Evolutionary conservation across 2,888 invertebrate species (phyloP).

Genomic region (Sphaeridia pumilis): DNA sequence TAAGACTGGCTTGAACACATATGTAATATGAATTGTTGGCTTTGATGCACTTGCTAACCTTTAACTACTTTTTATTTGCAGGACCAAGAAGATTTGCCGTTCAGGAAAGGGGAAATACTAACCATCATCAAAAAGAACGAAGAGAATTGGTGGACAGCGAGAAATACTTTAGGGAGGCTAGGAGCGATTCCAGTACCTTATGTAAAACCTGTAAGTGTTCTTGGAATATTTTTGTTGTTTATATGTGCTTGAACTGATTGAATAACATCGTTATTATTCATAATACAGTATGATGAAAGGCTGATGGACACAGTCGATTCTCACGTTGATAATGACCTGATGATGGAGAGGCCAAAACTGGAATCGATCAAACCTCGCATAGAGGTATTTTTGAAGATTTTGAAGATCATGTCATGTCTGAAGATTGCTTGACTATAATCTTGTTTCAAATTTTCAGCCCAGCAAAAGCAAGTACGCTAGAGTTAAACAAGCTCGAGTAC

Average conservation of each 20-base stretch:
- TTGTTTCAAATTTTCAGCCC: constrained; percentile 50
- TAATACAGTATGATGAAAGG: constrained; percentile 43
- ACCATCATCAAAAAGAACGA: constrained; percentile 89
- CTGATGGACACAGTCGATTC: constrained; percentile 16
- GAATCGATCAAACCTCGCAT: not conserved
- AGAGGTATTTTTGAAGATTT: too few relatives aligned
- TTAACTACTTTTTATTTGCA: constrained; percentile 41
- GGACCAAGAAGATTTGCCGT: constrained; percentile 92
- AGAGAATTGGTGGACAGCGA: constrained; percentile 98
- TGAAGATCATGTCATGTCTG: too few relatives aligned
- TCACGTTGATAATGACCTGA: not conserved
- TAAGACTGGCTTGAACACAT: too few relatives aligned
- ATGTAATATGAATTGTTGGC: too few relatives aligned
- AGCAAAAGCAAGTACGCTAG: constrained; percentile 83
- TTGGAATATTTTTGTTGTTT: too few relatives aligned
- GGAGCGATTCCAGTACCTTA: constrained; percentile 96
- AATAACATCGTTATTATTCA: too few relatives aligned
- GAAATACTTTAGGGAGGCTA: constrained; percentile 69
- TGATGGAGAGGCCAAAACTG: not conserved
- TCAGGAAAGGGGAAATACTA: constrained; percentile 83
- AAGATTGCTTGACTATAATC: too few relatives aligned
- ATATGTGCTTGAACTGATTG: too few relatives aligned
- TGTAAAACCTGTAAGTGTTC: constrained; percentile 65
- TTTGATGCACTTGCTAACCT: too few relatives aligned
- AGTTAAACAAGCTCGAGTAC: constrained; percentile 84